Conservation (phyloP, 2,888 invertebrate genomes). For the Cheilosia grossa region DNA sequence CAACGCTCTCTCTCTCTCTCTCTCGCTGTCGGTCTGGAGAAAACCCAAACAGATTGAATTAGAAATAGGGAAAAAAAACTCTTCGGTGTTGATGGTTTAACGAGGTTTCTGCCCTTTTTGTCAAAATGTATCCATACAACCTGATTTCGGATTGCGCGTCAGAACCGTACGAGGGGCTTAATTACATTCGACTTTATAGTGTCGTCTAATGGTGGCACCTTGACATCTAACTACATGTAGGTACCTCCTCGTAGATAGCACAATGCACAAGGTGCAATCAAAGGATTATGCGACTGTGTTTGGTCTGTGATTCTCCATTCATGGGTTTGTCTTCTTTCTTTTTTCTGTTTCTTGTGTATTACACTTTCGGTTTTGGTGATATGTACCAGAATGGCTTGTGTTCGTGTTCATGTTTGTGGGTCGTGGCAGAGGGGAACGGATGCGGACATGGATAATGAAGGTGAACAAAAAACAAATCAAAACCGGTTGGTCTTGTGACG, state of each 20-base stretch:
- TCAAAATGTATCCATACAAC: conserved; percentile 14
- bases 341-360: too few species aligned
- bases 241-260: too few species aligned
- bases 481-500: conserved; percentile 15
- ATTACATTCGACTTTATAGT: conserved; percentile 56
- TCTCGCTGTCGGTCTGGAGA: neutral
- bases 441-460: neutral
- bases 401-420: neutral
- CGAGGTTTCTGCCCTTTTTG: neutral
- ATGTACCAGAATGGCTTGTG: neutral
- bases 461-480: conserved; percentile 2
- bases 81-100: neutral
- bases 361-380: neutral
- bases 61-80: conserved; percentile 8
- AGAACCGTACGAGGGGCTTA: conserved; percentile 36
- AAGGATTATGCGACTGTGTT: conserved; percentile 27
- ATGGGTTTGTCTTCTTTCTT: neutral
- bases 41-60: conserved; percentile 36
- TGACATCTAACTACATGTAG: conserved; percentile 31
- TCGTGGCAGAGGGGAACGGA: neutral
- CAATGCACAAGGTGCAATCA: conserved; percentile 38
- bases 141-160: conserved; percentile 30
- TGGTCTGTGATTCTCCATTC: neutral
- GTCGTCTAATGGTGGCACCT: conserved; percentile 49
- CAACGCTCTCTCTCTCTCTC: neutral